A percentile compares a stretch with the other conserved stretches of the same genome.
Evolutionary conservation across 2,113 vertebrate species (phyloP).

Genomic region (Toxotes jaculatrix): DNA sequence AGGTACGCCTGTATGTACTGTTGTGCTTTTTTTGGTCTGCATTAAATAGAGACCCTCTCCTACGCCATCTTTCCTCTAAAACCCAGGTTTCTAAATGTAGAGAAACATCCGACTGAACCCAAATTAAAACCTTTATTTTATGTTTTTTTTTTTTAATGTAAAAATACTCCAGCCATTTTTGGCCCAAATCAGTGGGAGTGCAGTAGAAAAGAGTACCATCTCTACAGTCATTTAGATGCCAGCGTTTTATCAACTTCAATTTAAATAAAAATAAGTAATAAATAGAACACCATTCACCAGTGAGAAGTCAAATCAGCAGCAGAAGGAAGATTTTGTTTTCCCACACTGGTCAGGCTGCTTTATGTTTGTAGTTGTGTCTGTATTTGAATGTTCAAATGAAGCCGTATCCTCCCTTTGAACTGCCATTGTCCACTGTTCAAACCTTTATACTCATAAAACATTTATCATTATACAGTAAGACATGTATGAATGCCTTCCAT

Average conservation of each 20-base stretch:
- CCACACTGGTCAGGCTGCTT: background rate
- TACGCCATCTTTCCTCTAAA: background rate
- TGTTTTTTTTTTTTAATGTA: background rate
- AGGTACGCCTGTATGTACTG: background rate
- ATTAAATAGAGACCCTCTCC: background rate
- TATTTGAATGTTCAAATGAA: too few relatives aligned
- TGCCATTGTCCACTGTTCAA: too few relatives aligned
- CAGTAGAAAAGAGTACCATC: background rate
- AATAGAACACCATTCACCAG: background rate
- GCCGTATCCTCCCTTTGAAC: too few relatives aligned
- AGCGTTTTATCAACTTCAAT: background rate
- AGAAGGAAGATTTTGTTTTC: background rate
- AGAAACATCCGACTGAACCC: background rate
- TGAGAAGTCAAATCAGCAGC: background rate
- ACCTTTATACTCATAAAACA: background rate
- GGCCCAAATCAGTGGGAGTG: too few relatives aligned
- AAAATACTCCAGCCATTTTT: too few relatives aligned
- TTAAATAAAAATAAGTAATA: background rate
- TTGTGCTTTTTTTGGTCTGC: background rate
- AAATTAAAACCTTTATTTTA: background rate
- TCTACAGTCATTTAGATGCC: background rate
- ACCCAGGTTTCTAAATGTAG: background rate
- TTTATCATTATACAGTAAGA: conserved; percentile 20
- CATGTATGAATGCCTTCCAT: conserved; percentile 14
- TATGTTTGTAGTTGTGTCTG: background rate